Evolutionary conservation across 1,140 invertebrate species (phyloP).

Genomic region (Drosophila paulistorum): DNA sequence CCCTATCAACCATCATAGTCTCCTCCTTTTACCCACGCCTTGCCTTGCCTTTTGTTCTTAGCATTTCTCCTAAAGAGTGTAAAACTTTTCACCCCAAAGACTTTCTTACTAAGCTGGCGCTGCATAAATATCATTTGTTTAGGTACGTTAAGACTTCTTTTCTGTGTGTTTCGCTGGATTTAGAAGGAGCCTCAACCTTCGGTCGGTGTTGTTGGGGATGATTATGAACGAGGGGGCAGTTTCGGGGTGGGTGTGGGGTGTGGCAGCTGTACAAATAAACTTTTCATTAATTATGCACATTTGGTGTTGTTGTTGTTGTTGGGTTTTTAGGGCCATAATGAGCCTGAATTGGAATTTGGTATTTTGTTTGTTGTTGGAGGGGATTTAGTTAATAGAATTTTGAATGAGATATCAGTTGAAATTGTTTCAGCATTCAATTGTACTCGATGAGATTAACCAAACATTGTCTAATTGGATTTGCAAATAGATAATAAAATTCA

Average conservation of each 20-base stretch:
- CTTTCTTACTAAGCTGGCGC: conserved; percentile 53
- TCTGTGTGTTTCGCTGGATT: conserved; percentile 43
- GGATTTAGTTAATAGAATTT: conserved; percentile 58
- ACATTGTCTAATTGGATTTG: conserved; percentile 42
- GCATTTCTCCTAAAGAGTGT: not conserved
- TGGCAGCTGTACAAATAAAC: conserved; percentile 63
- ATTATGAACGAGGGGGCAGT: not conserved
- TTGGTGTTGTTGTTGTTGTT: conserved; percentile 19
- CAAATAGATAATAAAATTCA: not conserved
- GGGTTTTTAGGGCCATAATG: conserved; percentile 38
- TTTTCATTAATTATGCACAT: conserved; percentile 72
- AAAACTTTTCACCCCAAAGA: conserved; percentile 52
- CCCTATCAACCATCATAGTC: not conserved
- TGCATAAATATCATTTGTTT: conserved; percentile 74
- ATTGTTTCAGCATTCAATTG: conserved; percentile 6
- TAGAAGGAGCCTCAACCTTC: conserved; percentile 13
- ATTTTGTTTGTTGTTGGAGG: conserved; percentile 8
- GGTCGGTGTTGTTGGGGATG: not conserved
- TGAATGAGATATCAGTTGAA: conserved; percentile 49
- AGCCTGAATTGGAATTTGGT: conserved; percentile 31
- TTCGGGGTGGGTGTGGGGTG: not conserved
- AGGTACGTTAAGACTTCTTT: conserved; percentile 47
- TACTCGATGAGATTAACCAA: conserved; percentile 9
- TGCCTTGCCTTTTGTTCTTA: not conserved
- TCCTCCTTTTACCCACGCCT: not conserved